Percentiles rank a stretch among this genome's conserved stretches.
These are phyloP conservation scores for Podabrus alpinus DNA, from an alignment of 2,888 invertebrate genomes.

Conservation along the genomic window DNA sequence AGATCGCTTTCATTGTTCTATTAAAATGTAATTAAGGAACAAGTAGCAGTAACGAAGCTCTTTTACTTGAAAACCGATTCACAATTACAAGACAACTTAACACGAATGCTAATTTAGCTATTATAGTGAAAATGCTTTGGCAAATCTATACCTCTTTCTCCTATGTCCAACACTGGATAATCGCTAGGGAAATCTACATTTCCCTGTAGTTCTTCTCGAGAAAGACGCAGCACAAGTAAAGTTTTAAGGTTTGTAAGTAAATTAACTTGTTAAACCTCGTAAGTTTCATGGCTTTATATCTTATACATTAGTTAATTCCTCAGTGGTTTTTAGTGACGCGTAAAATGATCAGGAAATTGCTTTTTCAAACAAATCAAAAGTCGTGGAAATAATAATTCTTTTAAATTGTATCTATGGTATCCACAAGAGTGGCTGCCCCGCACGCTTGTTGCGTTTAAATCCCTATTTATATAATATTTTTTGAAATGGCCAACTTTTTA, in stretches of 20 bases:
- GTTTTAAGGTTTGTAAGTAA: slow-evolving; percentile 6
- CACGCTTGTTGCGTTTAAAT: background rate
- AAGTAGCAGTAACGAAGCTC: slow-evolving; percentile 11
- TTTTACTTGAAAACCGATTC: slow-evolving; percentile 18
- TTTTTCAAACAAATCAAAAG: background rate
- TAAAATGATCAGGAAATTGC: background rate
- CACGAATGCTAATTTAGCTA: slow-evolving; percentile 19
- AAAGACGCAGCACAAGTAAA: background rate
- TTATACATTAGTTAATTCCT: background rate
- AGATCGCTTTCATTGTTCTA: slow-evolving; percentile 14
- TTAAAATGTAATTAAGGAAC: slow-evolving; percentile 21
- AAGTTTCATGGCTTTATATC: background rate
- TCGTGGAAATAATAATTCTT: background rate
- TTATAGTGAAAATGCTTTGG: slow-evolving; percentile 6
- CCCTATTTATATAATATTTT: background rate
- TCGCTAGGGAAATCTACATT: slow-evolving; percentile 14
- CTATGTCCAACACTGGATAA: slow-evolving; percentile 13
- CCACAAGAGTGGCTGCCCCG: background rate
- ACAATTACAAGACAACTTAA: slow-evolving; percentile 19
- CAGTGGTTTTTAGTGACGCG: background rate
- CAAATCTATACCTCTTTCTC: slow-evolving; percentile 12
- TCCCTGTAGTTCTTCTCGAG: slow-evolving; percentile 5
- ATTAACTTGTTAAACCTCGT: slow-evolving; percentile 10
- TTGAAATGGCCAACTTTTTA: background rate
- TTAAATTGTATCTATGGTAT: background rate